Base-by-base conservation (phyloP, 2,113 vertebrate genomes). In the Fregetta grallaria region DNA sequence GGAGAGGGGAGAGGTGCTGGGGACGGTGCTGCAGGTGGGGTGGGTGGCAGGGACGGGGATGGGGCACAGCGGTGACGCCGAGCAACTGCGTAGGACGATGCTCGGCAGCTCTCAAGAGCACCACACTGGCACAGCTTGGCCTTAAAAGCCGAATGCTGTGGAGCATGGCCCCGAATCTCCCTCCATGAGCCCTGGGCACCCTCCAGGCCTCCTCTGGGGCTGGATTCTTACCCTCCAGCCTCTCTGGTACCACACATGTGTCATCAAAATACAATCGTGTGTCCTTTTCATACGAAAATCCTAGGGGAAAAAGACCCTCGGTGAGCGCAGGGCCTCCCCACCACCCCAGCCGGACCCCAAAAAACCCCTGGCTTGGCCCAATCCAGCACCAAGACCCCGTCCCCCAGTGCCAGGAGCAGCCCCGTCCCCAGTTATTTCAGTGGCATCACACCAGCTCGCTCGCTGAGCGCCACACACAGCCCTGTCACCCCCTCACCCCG, bases 181-280 rank as follows among this genome's bases (percentile, higher is more conserved):
- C 34, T 34, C 59, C 34, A 1, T 2, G 19, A 55, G 26, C 45
- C 40, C 25, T 2, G 0, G 23, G 11, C 14, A 21, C 23, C 14
- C 32, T n/a, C 7, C 30, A 44, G 27, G 32, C 58, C 52, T 27
- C 29, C 66, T 74, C 45, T 10, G 19, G 34, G 36, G 26, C 13
- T 3, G 1, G 18, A 27, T 25, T 58, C 98, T 98, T 92, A 99
- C 99, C 99, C 96, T 99, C 99, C 92, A 99, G 97, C 89, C 99
- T 98, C 84, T 99, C 99, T 0, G 99, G 99, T 78, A 99, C 99
- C 77, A 99, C 99, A 3, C 99, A 99, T 0, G 99, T 98, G 63
- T 99, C 99, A 25, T 99, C 99, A 15, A 99, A 99, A 97, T 99
- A 99, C 83, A 99, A 95, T 88, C 99, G 98, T 90, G 98, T 96